A percentile compares a stretch with the other conserved stretches of the same genome.
Evolutionary conservation across 2,888 invertebrate genomes (phyloP).

Genomic region (Scaptomyza flava): DNA sequence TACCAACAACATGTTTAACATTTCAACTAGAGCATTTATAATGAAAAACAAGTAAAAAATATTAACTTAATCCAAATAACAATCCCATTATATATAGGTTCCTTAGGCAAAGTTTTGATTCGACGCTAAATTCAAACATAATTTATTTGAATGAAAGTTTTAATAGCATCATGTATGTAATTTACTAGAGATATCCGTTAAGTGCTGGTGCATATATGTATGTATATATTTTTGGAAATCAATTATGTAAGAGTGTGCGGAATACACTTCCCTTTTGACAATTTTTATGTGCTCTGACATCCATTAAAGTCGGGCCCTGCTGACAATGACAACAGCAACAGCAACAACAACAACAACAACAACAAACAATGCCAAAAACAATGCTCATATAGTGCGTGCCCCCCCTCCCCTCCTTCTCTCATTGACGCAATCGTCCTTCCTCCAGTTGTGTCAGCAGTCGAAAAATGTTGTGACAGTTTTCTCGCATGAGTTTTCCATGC

Average conservation of each 20-base stretch:
- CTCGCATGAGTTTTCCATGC: conserved; percentile 59
- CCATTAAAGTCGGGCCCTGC: conserved; percentile 74
- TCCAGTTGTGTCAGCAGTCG: conserved; percentile 57
- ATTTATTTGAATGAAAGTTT: background rate
- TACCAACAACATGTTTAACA: too few species aligned
- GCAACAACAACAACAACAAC: conserved; percentile 35
- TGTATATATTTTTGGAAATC: conserved; percentile 50
- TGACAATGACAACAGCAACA: conserved; percentile 68
- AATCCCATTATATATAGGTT: too few species aligned
- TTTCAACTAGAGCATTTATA: too few species aligned
- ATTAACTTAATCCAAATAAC: too few species aligned
- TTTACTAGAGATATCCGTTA: conserved; percentile 1
- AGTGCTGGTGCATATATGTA: background rate
- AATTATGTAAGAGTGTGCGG: conserved; percentile 61
- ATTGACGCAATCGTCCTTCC: conserved; percentile 17
- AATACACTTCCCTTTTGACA: conserved; percentile 68
- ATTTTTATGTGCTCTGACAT: conserved; percentile 77
- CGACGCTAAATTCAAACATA: background rate
- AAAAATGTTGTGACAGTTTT: conserved; percentile 74
- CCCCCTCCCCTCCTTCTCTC: conserved; percentile 9
- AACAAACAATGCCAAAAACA: conserved; percentile 65
- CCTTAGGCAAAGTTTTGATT: background rate
- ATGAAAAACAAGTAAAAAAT: too few species aligned
- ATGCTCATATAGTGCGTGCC: conserved; percentile 62
- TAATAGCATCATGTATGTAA: conserved; percentile 7